Base-by-base conservation (phyloP, 1,140 invertebrate species). In the Mamestra configurata region DNA sequence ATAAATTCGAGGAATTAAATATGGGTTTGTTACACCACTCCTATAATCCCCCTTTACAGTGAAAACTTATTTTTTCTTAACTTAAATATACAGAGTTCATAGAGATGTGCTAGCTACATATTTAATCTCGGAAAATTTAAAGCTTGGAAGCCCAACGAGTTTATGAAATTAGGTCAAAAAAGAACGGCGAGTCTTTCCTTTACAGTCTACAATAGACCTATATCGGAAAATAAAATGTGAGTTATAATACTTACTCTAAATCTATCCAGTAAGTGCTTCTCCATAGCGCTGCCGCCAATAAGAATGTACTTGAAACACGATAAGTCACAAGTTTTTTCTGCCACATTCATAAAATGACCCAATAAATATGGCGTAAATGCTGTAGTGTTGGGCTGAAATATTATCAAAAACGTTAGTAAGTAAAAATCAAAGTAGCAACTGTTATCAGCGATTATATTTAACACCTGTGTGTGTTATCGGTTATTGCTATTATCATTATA, bases 331-430 rank as follows among this genome's bases (percentile, higher is more conserved):
- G 84, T 77, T 78, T 85, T 83, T 77, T 84, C 84, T 24, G 83
- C 84, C 51, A 64, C 84, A 70, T 84, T 77, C 72, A 88, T 64
- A 73, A 88, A 90, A 82, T 86, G 84, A 46, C 83, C 83, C 49
- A 90, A 79, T 73, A 86, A 77, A 80, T 81, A 81, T 66, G 84
- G 83, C n/a, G 86, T 84, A 80, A 86, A 87, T n/a, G 83, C 86
- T 40, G 86, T 88, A 43, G 81, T 82, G 57, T 81, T 79, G 68
- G 87, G 87, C 86, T 88, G 81, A 84, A 88, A 81, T 82, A 80
- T 66, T 79, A 40, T n/a, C 18, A 43, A 64, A 18, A 70, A 43
- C 66, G 64, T 53, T 75, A 66, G 46, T 51, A 37, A 49, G 35
- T 53, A 31, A 20, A 73, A 40, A 49, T 68, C 40, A 24, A 4